Base-by-base conservation (phyloP, 1,140 invertebrate species). In the Thaumatotibia leucotreta region DNA sequence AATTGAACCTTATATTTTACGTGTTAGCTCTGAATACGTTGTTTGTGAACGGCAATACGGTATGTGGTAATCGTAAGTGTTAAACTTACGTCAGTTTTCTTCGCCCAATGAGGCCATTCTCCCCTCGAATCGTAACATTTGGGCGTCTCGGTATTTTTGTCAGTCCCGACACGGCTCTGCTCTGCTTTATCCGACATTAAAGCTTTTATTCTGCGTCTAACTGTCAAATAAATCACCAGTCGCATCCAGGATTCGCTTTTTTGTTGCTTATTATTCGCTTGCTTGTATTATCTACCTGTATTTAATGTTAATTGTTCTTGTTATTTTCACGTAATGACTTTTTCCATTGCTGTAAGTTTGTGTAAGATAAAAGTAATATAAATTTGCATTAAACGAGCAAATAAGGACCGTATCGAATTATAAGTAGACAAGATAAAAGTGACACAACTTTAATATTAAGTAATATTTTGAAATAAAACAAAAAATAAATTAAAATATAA, bases 31-130 rank as follows among this genome's bases (percentile, higher is more conserved):
- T 31, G 11, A 27, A 11, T 58, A 29, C 4, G 52, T 58, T 58
- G n/a, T 24, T 52, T 1, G 52, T 20, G 3, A 58, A 17, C 24
- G 14, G 24, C 24, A 58, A 58, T 58, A n/a, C 29, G 4, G 6
- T 49, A 14, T 5, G 29, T 58, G 5, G 24, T 24, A 27, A 8
- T 58, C 17, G 52, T 58, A 58, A 58, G 52, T 58, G 52, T 14
- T 54, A 54, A 58, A 58, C 52, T 58, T 58, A 27, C 24, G 52
- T 58, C 23, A 58, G 23, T 58, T 58, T 58, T 58, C 52, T 58
- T 27, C n/a, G 23, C 24, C 23, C 52, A 58, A 10, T 27, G 50
- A 54, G 24, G 52, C 24, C 52, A 14, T 58, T 58, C 24, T 27
- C 52, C 39, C 52, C 23, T 27, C 5, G 27, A 29, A 29, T 58